These are phyloP conservation scores for Myathropa florea DNA, from an alignment of 2,888 invertebrate genomes.

Conservation along the genomic window DNA sequence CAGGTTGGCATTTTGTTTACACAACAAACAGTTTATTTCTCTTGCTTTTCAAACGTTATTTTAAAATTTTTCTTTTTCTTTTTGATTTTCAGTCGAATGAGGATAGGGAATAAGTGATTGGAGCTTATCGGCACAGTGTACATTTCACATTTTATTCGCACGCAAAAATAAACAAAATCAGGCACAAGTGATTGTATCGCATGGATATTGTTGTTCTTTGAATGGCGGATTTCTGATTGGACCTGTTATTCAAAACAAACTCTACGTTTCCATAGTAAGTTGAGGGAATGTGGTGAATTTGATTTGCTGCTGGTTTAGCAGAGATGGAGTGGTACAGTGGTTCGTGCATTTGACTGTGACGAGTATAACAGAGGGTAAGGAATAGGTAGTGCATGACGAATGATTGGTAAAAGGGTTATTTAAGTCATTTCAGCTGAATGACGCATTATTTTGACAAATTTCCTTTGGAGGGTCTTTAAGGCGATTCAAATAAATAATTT, in stretches of 20 bases:
- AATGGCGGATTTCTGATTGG: slow-evolving; percentile 17
- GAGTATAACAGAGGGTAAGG: slow-evolving; percentile 21
- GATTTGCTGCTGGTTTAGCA: neutral
- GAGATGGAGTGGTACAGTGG: slow-evolving; percentile 32
- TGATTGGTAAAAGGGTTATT: neutral
- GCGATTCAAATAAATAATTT: too few relatives aligned
- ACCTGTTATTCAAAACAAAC: slow-evolving; percentile 67
- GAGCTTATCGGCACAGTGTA: neutral
- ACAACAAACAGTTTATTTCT: neutral
- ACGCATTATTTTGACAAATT: too few relatives aligned
- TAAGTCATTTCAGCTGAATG: neutral
- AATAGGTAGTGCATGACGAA: neutral
- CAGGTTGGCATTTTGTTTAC: slow-evolving; percentile 72
- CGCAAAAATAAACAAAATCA: neutral
- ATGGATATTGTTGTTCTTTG: slow-evolving; percentile 33
- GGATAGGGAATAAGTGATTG: neutral
- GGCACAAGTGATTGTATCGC: neutral
- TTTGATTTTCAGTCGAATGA: neutral
- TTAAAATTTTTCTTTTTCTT: neutral
- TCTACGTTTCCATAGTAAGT: slow-evolving; percentile 62
- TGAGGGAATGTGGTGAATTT: neutral
- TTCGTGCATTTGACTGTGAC: slow-evolving; percentile 7
- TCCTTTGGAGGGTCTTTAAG: too few relatives aligned
- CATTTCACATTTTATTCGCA: slow-evolving; percentile 40
- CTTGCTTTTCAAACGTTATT: neutral